Evolutionary conservation across 2,113 vertebrate genomes (phyloP).

Genomic region (Leptobrachium ailaonicum): DNA sequence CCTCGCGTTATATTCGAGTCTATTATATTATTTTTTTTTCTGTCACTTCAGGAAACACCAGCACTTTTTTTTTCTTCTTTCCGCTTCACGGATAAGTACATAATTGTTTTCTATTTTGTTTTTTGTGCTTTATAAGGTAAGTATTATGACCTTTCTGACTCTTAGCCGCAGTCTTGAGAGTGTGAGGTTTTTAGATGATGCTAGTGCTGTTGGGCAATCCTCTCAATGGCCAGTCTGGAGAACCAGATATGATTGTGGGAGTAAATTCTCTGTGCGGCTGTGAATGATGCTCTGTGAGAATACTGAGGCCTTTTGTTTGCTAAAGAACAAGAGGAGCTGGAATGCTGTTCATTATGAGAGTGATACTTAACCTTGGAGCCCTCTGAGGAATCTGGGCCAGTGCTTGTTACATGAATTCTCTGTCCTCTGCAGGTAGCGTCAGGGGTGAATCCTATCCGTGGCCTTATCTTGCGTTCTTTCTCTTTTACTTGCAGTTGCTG

Average conservation of each 20-base stretch:
- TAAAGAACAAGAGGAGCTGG: neutral
- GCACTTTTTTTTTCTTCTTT: no score
- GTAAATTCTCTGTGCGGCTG: slow-evolving; percentile 30
- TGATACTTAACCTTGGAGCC: no score
- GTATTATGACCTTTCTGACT: no score
- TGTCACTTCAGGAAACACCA: no score
- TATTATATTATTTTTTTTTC: no score
- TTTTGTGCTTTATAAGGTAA: neutral
- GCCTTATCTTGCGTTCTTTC: slow-evolving; percentile 14
- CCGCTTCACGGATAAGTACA: no score
- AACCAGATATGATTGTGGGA: slow-evolving; percentile 33
- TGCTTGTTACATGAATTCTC: neutral
- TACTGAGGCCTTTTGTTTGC: slow-evolving; percentile 21
- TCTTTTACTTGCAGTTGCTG: slow-evolving; percentile 72
- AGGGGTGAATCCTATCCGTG: neutral
- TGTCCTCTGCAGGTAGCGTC: neutral
- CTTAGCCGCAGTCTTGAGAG: no score
- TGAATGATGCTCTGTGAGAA: slow-evolving; percentile 28
- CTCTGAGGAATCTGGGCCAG: neutral
- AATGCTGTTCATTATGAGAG: slow-evolving; percentile 18
- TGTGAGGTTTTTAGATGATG: no score
- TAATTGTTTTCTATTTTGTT: neutral
- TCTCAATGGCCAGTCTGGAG: slow-evolving; percentile 1
- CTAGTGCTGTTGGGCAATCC: neutral
- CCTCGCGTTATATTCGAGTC: no score